These are phyloP conservation scores for Mimachlamys varia DNA, from an alignment of 2,888 invertebrate genomes.

Conservation along the genomic window DNA sequence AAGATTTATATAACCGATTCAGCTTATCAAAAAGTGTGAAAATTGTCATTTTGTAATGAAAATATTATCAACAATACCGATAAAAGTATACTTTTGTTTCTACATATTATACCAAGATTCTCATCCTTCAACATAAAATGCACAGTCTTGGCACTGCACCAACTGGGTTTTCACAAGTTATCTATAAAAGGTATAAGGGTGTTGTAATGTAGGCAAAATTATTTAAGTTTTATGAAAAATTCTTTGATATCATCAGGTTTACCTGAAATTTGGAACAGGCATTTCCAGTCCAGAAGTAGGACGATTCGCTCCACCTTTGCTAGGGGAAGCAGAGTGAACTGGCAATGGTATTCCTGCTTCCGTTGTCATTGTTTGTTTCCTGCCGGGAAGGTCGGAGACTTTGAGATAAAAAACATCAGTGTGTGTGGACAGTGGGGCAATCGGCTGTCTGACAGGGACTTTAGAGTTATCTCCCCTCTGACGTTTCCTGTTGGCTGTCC, in stretches of 20 bases:
- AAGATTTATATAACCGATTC: too few relatives aligned
- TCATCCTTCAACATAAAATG: too few relatives aligned
- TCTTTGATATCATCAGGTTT: neutral
- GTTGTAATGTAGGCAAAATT: too few relatives aligned
- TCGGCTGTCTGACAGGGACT: neutral
- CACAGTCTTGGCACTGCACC: too few relatives aligned
- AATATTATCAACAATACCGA: too few relatives aligned
- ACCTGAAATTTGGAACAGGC: slow-evolving; percentile 16
- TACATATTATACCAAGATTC: too few relatives aligned
- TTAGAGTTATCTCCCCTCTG: slow-evolving; percentile 43
- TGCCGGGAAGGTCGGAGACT: neutral
- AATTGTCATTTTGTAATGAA: too few relatives aligned
- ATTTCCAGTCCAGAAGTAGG: slow-evolving; percentile 16
- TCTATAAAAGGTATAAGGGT: too few relatives aligned
- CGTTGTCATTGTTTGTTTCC: neutral
- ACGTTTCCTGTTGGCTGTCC: slow-evolving; percentile 54
- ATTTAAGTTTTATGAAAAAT: too few relatives aligned
- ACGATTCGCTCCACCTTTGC: neutral
- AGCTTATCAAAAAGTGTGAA: too few relatives aligned
- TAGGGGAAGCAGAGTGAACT: slow-evolving; percentile 29
- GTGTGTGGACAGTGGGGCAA: neutral
- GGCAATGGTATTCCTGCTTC: neutral
- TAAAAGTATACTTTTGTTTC: too few relatives aligned
- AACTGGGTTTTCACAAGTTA: too few relatives aligned
- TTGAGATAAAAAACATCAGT: neutral